Evolutionary conservation across 1,140 invertebrate species (phyloP), one percentile per base, ranked within the genome.

Genomic region (Vanessa atalanta): DNA sequence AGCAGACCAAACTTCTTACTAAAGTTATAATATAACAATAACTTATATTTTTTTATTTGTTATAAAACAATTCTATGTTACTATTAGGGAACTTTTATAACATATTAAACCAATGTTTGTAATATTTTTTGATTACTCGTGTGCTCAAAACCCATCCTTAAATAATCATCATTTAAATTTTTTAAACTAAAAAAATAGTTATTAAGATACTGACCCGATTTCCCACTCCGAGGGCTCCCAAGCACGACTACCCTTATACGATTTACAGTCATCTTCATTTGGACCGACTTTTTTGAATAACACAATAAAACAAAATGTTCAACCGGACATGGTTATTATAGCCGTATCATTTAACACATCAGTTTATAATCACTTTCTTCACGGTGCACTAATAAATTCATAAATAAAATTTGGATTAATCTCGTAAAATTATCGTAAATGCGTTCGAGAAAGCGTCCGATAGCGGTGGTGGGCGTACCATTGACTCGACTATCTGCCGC

Each of bases 181-280:
- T 31, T 4, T 31, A 31, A 4, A 31, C 6, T 31, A 31, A 31
- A 65, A 20, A 43, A n/a, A 43, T 26, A 12, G 3, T 43, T 16
- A 16, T 31, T 16, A 51, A 60, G 48, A 80, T 76, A 93, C 93
- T 93, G 85, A 95, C 95, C 95, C 86, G 95, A 95, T 93, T 96
- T 96, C 76, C 95, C 95, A 84, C 95, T 95, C 82, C 95, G 93
- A 83, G 95, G 93, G 85, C 94, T 95, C 78, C 95, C 95, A 78
- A 96, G 92, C 82, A 96, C 95, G 90, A 95, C 95, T 86, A 96
- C 95, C 91, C 95, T 94, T 89, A 96, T 95, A 83, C 95, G 94
- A 90, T 94, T 95, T 84, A 95, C 91, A 87, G 91, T 93, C 89
- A 93, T 93, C 89, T 93, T 93, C 91, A 93, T 93, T 90, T 89